Evolutionary conservation across 2,113 vertebrate genomes (phyloP).

Genomic region (Calypte anna): DNA sequence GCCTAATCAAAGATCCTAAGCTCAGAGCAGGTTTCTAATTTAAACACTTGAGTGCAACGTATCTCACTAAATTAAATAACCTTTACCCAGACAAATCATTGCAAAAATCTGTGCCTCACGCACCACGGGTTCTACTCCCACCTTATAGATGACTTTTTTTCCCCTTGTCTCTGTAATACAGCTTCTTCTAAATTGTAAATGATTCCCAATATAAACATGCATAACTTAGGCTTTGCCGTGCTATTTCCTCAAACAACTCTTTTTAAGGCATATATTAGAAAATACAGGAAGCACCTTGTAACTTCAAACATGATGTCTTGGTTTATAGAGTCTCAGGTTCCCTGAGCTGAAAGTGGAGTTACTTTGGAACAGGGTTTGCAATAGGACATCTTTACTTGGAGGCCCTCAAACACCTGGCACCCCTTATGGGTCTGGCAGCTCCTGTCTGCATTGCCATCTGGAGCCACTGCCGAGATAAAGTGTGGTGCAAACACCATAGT

Average conservation of each 20-base stretch:
- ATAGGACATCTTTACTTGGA: background rate
- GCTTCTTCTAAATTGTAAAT: background rate
- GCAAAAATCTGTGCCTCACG: background rate
- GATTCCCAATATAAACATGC: background rate
- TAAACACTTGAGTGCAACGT: constrained; percentile 9
- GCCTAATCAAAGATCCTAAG: constrained; percentile 38
- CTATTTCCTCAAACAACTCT: background rate
- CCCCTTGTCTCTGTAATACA: background rate
- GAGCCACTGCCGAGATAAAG: background rate
- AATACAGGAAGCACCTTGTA: background rate
- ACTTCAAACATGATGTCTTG: background rate
- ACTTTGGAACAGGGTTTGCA: background rate
- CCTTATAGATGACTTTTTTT: background rate
- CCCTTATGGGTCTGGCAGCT: background rate
- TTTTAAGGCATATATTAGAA: background rate
- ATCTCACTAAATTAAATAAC: constrained; percentile 43
- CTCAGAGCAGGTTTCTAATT: constrained; percentile 37
- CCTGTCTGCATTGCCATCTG: background rate
- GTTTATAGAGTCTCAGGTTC: background rate
- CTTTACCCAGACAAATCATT: constrained; percentile 18
- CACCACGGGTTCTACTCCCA: background rate
- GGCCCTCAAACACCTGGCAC: background rate
- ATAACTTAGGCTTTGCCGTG: background rate
- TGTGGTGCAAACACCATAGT: accelerated
- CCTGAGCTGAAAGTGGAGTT: background rate